Evolutionary conservation across 35 echinoderm and acorn worm species (phyloP).

Genomic region (Strongylocentrotus purpuratus): DNA sequence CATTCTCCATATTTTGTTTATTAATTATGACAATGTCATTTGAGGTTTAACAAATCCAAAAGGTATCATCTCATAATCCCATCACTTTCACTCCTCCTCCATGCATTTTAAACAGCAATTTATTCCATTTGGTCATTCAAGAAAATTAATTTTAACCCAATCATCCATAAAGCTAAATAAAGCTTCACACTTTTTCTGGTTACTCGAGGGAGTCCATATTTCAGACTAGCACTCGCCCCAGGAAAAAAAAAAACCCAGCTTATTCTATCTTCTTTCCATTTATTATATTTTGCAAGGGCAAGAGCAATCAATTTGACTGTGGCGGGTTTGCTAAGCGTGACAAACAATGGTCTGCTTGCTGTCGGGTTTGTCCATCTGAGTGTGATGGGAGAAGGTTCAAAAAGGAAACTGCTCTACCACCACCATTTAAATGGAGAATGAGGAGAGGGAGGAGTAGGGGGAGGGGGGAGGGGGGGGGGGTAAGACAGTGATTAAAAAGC

Average conservation of each 20-base stretch:
- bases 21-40: neutral
- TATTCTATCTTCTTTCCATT: neutral
- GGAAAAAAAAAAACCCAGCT: neutral
- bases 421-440: neutral
- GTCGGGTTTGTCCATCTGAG: neutral
- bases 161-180: neutral
- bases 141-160: neutral
- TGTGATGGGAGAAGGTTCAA: neutral
- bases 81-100: neutral
- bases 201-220: neutral
- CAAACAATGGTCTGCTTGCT: constrained; percentile 24
- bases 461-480: neutral
- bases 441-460: neutral
- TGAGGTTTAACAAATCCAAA: neutral
- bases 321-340: constrained; percentile 33
- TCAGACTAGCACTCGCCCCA: neutral
- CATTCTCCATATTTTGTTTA: too few relatives aligned
- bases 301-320: constrained; percentile 19
- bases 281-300: neutral
- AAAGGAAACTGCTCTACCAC: neutral
- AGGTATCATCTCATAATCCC: too few relatives aligned
- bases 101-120: neutral
- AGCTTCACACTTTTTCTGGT: neutral
- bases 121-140: neutral
- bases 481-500: neutral